Conservation (phyloP, 2,797 vertebrate genomes). For the Semaprochilodus insignis region DNA sequence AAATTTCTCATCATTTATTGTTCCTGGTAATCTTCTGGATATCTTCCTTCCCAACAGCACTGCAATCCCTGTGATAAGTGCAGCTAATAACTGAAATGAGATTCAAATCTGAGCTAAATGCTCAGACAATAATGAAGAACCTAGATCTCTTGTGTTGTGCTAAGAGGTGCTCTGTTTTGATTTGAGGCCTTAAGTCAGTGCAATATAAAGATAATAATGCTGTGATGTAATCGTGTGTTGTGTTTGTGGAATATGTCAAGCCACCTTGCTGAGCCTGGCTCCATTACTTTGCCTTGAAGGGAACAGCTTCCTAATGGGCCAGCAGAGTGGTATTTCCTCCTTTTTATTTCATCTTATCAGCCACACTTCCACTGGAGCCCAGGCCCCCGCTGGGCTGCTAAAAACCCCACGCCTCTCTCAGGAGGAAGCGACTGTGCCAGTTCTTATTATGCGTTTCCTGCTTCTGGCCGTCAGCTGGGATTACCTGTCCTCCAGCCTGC, state of each 20-base stretch:
- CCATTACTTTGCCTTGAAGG: background rate
- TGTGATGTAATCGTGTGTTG: too few relatives aligned
- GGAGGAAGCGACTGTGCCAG: background rate
- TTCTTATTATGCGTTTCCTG: conserved; percentile 31
- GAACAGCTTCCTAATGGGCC: background rate
- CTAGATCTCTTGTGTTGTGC: background rate
- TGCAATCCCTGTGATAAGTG: background rate
- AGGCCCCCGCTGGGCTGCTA: conserved; percentile 1
- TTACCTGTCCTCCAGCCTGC: background rate
- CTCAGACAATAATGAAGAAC: background rate
- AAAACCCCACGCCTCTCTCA: background rate
- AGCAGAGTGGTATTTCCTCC: background rate
- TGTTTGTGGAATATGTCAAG: too few relatives aligned
- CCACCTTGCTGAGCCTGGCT: background rate
- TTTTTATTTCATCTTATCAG: background rate
- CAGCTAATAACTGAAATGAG: background rate
- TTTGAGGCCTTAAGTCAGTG: too few relatives aligned
- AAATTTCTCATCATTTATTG: too few relatives aligned
- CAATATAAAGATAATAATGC: too few relatives aligned
- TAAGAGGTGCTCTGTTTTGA: too few relatives aligned
- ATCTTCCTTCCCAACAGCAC: too few relatives aligned
- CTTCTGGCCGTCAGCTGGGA: background rate
- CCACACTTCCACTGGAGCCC: background rate
- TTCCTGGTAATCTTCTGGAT: too few relatives aligned
- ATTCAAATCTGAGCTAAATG: background rate